Evolutionary conservation across 2,113 vertebrate species (phyloP).

Genomic region (Noturus placidus): DNA sequence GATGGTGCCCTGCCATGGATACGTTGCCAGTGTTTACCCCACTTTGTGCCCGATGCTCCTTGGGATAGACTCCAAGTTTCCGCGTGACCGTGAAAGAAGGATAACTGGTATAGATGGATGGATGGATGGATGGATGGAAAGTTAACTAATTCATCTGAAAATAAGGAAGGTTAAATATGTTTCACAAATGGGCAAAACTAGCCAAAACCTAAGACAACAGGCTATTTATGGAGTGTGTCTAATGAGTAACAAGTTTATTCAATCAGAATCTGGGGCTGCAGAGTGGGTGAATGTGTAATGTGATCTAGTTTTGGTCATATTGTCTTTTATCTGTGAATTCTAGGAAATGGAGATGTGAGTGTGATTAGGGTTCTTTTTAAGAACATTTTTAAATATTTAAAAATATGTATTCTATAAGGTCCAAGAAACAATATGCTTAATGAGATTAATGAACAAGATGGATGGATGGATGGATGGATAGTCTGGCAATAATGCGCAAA

Average conservation of each 20-base stretch:
- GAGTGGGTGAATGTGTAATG: background rate
- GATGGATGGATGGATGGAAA: too few relatives aligned
- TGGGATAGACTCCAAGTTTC: too few relatives aligned
- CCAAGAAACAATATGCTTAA: background rate
- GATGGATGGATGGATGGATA: too few relatives aligned
- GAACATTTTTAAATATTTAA: background rate
- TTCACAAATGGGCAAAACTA: background rate
- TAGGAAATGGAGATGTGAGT: background rate
- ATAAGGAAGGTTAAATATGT: too few relatives aligned
- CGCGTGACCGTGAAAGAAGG: too few relatives aligned
- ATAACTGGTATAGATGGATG: too few relatives aligned
- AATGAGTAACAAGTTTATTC: background rate
- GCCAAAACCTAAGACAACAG: background rate
- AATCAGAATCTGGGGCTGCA: background rate
- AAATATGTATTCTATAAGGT: background rate
- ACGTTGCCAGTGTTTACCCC: too few relatives aligned
- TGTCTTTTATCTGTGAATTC: background rate
- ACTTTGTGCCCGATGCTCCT: too few relatives aligned
- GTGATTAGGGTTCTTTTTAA: background rate
- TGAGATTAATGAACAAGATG: background rate
- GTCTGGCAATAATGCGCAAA: background rate
- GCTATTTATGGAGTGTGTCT: background rate
- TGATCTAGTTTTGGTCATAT: background rate
- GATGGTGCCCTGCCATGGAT: too few relatives aligned
- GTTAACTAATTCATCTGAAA: too few relatives aligned